Evolutionary conservation across 2,888 invertebrate genomes (phyloP), one percentile per base, ranked within the genome.

Genomic region (Troides helena): DNA sequence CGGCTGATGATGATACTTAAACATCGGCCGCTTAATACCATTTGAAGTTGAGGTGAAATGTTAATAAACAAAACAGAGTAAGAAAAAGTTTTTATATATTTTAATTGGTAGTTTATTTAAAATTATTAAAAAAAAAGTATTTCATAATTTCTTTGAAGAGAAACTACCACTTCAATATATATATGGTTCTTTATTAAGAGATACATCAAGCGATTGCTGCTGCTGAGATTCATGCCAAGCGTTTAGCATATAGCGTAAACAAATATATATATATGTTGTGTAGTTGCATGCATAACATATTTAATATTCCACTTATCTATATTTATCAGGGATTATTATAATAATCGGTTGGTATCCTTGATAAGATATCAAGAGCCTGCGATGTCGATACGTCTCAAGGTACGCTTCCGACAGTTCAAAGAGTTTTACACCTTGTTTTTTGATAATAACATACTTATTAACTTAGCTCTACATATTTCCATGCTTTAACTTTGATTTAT

Each of bases 371-470:
- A 39, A 39, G 21, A 43, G 23, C 36, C 10, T 53, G 56, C 36
- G 23, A 43, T 18, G 46, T 59, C n/a, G 56, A 63, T 65, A 58
- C 57, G 62, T 63, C 62, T 68, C 62, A 58, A 63, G 62, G 62
- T 57, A 36, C 36, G 10, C 50, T 68, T 68, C 68, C 68, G 68
- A 58, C 58, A 50, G 46, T 21, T 58, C 58, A 8, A 58, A 68
- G 43, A 43, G 62, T 57, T 57, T 30, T 56, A 39, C 56, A 70
- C 58, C 63, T 67, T 58, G 62, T 50, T 66, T 62, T 58, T 53
- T 66, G 58, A 59, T 64, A 56, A 50, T 23, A 25, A 85, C 87
- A 25, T 46, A 62, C 30, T 65, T 36, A 50, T 6, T 18, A 21
- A 53, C 14, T 53, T 53, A n/a, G 18, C 53, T n/a, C 18, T 18